phyloP scores from a whole-genome alignment of 2,888 invertebrate species.

The Macroteleia sp. region DNA sequence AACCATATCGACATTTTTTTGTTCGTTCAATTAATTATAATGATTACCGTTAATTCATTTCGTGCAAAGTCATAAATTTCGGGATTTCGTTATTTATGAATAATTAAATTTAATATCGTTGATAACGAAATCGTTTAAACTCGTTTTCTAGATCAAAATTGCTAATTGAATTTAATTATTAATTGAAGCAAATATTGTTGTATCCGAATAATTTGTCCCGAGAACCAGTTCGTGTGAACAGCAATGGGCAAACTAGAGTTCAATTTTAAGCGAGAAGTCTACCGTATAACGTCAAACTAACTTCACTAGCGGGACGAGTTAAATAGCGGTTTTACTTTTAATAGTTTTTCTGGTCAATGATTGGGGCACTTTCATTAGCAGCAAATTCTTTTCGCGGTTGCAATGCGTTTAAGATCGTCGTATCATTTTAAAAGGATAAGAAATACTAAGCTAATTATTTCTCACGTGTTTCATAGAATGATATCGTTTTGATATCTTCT shows the following conservation, averaged over 20 bases:
- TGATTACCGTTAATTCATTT: too few species aligned
- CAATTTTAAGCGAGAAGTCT: slow-evolving; percentile 25
- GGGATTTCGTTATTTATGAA: too few species aligned
- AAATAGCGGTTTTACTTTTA: slow-evolving; percentile 53
- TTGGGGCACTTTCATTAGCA: slow-evolving; percentile 55
- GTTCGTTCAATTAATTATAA: too few species aligned
- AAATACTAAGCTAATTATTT: slow-evolving; percentile 57
- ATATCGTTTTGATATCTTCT: slow-evolving; percentile 52
- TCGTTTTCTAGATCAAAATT: slow-evolving; percentile 29
- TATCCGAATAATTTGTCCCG: slow-evolving; percentile 47
- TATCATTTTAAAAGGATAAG: slow-evolving; percentile 43
- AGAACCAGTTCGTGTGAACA: slow-evolving; percentile 40
- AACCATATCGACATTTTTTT: too few species aligned
- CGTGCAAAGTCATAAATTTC: too few species aligned
- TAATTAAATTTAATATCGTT: slow-evolving; percentile 9
- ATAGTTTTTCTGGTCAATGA: slow-evolving; percentile 54
- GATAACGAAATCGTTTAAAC: slow-evolving; percentile 36
- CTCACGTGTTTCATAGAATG: slow-evolving; percentile 50
- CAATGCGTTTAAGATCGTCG: slow-evolving; percentile 31
- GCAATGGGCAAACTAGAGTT: slow-evolving; percentile 51
- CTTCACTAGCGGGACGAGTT: slow-evolving; percentile 36
- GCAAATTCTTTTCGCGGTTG: slow-evolving; percentile 46
- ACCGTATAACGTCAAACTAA: slow-evolving; percentile 33
- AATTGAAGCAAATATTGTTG: slow-evolving; percentile 44
- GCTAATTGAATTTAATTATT: slow-evolving; percentile 30